phyloP scores from a whole-genome alignment of 2,888 invertebrate species.

The Helicoverpa assulta region DNA sequence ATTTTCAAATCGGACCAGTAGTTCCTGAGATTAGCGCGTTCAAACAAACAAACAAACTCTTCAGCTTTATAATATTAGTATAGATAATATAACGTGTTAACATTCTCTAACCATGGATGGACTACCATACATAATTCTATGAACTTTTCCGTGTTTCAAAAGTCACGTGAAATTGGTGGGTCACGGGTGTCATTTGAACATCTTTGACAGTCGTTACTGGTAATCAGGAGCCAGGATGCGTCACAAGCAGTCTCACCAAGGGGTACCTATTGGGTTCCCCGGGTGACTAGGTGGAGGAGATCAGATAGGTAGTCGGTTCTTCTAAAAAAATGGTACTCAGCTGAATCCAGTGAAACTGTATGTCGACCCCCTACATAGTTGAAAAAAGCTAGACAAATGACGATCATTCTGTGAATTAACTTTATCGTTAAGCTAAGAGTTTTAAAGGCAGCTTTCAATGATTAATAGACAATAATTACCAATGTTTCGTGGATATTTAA shows the following conservation, averaged over 20 bases:
- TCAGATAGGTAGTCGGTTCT: neutral
- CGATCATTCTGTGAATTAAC: neutral
- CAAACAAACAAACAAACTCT: no score
- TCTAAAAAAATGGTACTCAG: neutral
- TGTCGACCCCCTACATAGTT: neutral
- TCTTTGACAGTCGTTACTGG: no score
- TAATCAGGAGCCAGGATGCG: neutral
- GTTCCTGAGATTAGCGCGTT: no score
- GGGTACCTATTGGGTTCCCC: neutral
- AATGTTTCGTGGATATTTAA: conserved; percentile 25
- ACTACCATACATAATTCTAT: no score
- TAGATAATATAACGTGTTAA: no score
- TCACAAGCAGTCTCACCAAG: neutral
- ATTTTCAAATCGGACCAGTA: no score
- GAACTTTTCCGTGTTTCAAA: neutral
- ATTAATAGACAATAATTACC: no score
- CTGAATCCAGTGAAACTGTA: neutral
- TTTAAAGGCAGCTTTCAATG: no score
- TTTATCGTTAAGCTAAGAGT: no score
- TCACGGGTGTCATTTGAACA: neutral
- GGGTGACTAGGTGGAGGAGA: neutral
- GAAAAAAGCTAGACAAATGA: neutral
- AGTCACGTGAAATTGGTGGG: neutral
- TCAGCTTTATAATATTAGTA: no score
- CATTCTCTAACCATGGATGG: no score